phyloP scores from a whole-genome alignment of 2,113 vertebrate genomes.

The Leucopsar rothschildi region DNA sequence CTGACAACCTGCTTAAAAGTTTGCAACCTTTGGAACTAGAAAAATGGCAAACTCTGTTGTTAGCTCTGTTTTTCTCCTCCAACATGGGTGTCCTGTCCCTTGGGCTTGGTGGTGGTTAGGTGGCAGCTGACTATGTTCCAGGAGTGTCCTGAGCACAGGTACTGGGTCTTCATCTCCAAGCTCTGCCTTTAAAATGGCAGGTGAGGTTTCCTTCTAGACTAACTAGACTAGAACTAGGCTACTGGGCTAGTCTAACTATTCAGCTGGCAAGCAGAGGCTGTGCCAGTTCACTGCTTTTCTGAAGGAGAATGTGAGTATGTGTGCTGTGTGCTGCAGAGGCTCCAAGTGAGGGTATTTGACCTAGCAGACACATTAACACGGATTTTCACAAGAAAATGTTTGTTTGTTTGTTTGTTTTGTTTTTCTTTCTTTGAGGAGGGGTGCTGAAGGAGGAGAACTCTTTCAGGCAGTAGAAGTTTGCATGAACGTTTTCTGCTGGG shows the following conservation, averaged over 20 bases:
- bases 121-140: neutral
- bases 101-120: rapidly evolving
- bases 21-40: neutral
- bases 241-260: too few relatives aligned
- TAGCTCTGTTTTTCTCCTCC: neutral
- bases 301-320: neutral
- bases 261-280: neutral
- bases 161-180: neutral
- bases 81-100: rapidly evolving
- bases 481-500: neutral
- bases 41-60: neutral
- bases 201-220: neutral
- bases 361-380: neutral
- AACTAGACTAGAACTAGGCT: neutral
- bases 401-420: neutral
- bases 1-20: neutral
- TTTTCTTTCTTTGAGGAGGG: neutral
- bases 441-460: neutral
- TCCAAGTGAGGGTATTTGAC: neutral
- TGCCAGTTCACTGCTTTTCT: neutral
- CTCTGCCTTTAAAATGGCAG: neutral
- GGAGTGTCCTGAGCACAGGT: neutral
- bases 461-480: neutral
- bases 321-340: neutral
- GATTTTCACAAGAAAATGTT: neutral